Percentiles rank a stretch among this genome's conserved stretches.
Conservation (phyloP, 2,888 invertebrate genomes). For the Ceraclea dissimilis region DNA sequence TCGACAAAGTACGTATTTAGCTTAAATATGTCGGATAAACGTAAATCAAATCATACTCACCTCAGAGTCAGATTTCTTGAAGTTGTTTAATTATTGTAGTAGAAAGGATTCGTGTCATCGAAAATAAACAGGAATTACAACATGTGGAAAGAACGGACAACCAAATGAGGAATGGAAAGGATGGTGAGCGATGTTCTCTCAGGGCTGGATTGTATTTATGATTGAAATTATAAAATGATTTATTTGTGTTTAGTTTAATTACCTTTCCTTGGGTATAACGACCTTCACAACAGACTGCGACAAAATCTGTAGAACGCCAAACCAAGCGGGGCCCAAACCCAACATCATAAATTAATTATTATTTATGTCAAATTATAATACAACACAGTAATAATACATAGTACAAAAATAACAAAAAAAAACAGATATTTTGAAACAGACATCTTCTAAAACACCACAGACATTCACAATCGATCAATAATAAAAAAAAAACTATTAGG, state of each 20-base stretch:
- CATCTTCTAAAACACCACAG: too few species aligned
- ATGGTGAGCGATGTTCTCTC: neutral
- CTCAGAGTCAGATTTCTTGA: too few species aligned
- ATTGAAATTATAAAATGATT: neutral
- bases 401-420: too few species aligned
- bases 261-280: constrained; percentile 96
- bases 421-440: too few species aligned
- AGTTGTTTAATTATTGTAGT: neutral
- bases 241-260: constrained; percentile 29
- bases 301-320: constrained; percentile 61
- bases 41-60: too few species aligned
- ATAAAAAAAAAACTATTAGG: too few species aligned
- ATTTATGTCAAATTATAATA: constrained; percentile 13
- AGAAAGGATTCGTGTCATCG: neutral
- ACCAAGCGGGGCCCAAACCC: constrained; percentile 10
- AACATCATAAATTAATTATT: constrained; percentile 24
- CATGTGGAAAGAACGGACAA: too few species aligned
- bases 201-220: too few species aligned
- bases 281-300: constrained; percentile 92
- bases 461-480: too few species aligned
- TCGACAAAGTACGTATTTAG: too few species aligned
- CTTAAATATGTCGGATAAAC: too few species aligned
- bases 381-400: neutral
- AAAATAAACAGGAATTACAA: too few species aligned
- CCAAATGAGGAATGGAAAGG: neutral